Conservation (phyloP, 2,797 vertebrate genomes). For the Protonibea diacanthus region DNA sequence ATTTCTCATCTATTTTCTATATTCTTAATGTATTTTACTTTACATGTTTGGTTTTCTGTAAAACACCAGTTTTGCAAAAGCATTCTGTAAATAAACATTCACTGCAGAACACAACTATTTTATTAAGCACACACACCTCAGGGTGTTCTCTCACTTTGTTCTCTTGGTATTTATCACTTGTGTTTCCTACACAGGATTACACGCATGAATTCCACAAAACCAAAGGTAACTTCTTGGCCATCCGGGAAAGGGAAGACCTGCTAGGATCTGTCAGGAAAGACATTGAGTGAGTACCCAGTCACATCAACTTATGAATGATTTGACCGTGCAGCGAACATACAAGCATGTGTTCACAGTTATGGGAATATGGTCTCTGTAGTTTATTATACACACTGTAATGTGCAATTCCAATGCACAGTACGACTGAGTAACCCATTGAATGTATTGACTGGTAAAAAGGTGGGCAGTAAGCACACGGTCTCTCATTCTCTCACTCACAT, state of each 20-base stretch:
- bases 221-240: slow-evolving; percentile 96
- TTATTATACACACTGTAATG: slow-evolving; percentile 7
- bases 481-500: neutral
- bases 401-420: neutral
- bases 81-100: neutral
- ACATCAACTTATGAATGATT: neutral
- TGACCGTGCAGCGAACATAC: neutral
- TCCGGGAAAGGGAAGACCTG: slow-evolving; percentile 96
- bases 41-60: neutral
- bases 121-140: neutral
- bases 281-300: slow-evolving; percentile 92
- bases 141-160: neutral
- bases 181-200: slow-evolving; percentile 89
- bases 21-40: neutral
- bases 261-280: slow-evolving; percentile 97
- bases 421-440: slow-evolving; percentile 1
- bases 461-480: neutral
- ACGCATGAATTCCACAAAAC: slow-evolving; percentile 99
- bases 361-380: neutral
- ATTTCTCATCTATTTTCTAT: neutral
- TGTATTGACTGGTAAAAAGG: neutral
- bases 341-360: neutral
- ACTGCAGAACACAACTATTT: neutral
- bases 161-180: neutral
- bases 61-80: neutral